These are phyloP conservation scores for Steinernema carpocapsae DNA, from an alignment of 2,888 invertebrate genomes.

Conservation along the genomic window DNA sequence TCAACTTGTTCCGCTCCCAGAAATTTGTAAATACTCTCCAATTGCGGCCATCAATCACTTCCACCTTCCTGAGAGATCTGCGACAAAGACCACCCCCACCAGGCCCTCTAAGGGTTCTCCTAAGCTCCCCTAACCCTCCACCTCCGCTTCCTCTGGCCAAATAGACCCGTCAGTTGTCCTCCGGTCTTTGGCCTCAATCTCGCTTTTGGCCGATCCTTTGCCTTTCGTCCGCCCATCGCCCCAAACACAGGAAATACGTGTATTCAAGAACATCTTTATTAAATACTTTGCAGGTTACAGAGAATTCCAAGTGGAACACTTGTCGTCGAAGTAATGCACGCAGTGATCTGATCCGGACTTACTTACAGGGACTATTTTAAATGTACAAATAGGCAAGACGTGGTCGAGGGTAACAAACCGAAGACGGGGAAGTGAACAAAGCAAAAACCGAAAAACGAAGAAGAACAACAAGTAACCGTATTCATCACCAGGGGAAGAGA, in stretches of 20 bases:
- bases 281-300: conserved; percentile 28
- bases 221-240: neutral
- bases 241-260: neutral
- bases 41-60: no score
- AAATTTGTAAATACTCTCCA: no score
- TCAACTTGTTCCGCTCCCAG: no score
- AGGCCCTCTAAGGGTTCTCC: no score
- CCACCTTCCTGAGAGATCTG: no score
- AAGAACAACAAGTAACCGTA: conserved; percentile 30
- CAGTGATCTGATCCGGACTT: conserved; percentile 4
- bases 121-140: no score
- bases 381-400: conserved; percentile 4
- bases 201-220: neutral
- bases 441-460: neutral
- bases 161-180: neutral
- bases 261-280: neutral
- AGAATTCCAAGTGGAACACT: conserved; percentile 20
- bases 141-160: no score
- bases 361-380: neutral
- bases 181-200: neutral
- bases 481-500: conserved; percentile 11
- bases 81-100: no score
- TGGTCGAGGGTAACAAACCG: neutral
- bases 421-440: conserved; percentile 19
- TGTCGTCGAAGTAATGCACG: conserved; percentile 18